Conservation (phyloP, 2,888 invertebrate species). For the Syritta pipiens region DNA sequence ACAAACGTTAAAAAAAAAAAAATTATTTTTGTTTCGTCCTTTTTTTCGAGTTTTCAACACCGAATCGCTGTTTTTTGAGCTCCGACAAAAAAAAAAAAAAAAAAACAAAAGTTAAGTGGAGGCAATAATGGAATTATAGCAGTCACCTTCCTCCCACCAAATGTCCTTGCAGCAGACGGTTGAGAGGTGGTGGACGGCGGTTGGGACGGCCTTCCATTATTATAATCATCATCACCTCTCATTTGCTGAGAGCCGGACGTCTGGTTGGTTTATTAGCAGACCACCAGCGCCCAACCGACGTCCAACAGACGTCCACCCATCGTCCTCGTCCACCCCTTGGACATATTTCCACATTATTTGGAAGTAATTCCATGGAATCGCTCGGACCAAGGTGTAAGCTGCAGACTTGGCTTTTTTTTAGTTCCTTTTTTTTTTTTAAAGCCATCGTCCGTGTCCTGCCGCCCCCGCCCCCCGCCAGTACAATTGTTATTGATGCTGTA, state of each 20-base stretch:
- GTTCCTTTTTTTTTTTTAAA: constrained; percentile 10
- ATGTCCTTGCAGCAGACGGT: neutral
- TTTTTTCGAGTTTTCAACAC: constrained; percentile 21
- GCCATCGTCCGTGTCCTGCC: too few species aligned
- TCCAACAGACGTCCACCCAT: neutral
- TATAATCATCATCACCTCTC: constrained; percentile 38
- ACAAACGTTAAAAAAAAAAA: constrained; percentile 17
- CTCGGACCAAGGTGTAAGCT: too few species aligned
- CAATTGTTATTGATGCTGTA: constrained; percentile 46
- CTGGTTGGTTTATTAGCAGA: constrained; percentile 43
- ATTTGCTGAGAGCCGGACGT: constrained; percentile 22
- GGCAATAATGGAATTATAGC: constrained; percentile 56
- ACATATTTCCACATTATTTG: constrained; percentile 40
- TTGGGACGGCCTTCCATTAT: neutral
- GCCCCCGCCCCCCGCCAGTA: too few species aligned
- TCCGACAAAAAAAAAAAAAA: neutral
- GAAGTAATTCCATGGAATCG: constrained; percentile 23
- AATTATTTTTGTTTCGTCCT: too few species aligned
- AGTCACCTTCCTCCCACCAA: neutral
- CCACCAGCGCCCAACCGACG: neutral
- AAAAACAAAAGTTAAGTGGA: constrained; percentile 47
- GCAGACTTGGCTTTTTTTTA: too few species aligned
- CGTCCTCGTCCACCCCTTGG: neutral
- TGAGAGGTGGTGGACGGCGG: neutral
- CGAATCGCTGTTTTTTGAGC: constrained; percentile 27